These are phyloP conservation scores for Mastacembelus armatus DNA, from an alignment of 2,797 vertebrate genomes.

Conservation along the genomic window DNA sequence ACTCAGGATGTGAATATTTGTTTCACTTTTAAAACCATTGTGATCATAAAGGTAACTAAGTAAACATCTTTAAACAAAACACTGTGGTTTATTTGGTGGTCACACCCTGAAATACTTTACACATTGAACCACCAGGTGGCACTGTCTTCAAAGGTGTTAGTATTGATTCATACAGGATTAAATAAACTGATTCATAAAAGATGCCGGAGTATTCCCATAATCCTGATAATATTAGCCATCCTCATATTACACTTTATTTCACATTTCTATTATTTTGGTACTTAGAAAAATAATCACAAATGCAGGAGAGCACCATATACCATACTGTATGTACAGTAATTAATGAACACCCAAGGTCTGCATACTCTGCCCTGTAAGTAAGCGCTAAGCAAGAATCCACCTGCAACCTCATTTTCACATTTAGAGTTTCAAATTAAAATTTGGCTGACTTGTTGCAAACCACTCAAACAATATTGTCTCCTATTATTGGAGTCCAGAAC, in stretches of 20 bases:
- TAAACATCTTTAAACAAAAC: conserved; percentile 23
- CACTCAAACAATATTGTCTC: not conserved
- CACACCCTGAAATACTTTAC: conserved; percentile 14
- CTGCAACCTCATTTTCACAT: conserved; percentile 2
- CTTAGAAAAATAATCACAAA: conserved; percentile 28
- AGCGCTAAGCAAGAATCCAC: not conserved
- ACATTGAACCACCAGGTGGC: conserved; percentile 70
- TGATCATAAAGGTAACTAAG: conserved; percentile 29
- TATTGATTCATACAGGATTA: conserved; percentile 5
- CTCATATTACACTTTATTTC: not conserved
- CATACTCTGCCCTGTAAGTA: not conserved
- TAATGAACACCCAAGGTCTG: not conserved
- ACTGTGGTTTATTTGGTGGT: conserved; percentile 49
- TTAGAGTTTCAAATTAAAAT: not conserved
- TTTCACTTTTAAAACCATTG: not conserved
- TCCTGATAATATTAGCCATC: not conserved
- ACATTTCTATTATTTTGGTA: not conserved
- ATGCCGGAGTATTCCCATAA: not conserved
- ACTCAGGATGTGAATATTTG: not conserved
- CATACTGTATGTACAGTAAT: not conserved
- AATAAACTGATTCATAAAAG: conserved; percentile 13
- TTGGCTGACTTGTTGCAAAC: not conserved
- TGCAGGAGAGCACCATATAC: conserved; percentile 25
- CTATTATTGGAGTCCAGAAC: not conserved
- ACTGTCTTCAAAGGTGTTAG: conserved; percentile 54